Evolutionary conservation across 2,797 vertebrate species (phyloP), one percentile per base, ranked within the genome.

Genomic region (Myotis planiceps): DNA sequence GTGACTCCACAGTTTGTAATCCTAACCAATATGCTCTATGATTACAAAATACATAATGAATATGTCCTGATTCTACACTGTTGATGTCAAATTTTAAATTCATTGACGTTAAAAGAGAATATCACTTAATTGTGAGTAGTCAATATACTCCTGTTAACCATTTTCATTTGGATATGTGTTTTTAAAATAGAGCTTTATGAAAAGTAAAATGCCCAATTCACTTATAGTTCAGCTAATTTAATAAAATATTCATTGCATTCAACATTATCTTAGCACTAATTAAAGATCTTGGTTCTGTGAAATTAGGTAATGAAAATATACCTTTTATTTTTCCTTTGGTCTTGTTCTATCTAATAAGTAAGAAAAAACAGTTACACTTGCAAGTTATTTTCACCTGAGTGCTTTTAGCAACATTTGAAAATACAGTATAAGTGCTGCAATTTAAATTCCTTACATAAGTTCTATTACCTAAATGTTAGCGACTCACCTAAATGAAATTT

Each of bases 321-420:
- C 13, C 25, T 89, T 92, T 90, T 12, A 45, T 37, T 5, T 12
- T 0, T 2, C 5, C 55, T 53, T 76, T 80, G 53, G 37, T 76
- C 93, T 92, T 76, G 2, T 29, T 90, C 9, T 86, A 80, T 85
- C 9, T 90, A 88, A 75, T 78, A 93, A 86, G 96, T 76, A 95
- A 95, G 95, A 96, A 94, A 93, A 95, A 81, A 14, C 58, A 92
- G 78, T 94, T 75, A 82, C 47, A 83, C 82, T 93, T 90, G 10
- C 12, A 86, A n/a, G 34, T 92, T 84, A 94, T 96, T 96, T 96
- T 94, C 88, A 96, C 49, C 58, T 96, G 85, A 58, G 23, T 72
- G 53, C 80, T 95, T 92, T 95, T 80, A 86, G 75, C 78, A 97
- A 75, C 76, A 92, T 72, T 94, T 74, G 81, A 89, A 95, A 97